Base-by-base conservation (phyloP, 1,140 invertebrate genomes). In the Copidosoma floridanum region DNA sequence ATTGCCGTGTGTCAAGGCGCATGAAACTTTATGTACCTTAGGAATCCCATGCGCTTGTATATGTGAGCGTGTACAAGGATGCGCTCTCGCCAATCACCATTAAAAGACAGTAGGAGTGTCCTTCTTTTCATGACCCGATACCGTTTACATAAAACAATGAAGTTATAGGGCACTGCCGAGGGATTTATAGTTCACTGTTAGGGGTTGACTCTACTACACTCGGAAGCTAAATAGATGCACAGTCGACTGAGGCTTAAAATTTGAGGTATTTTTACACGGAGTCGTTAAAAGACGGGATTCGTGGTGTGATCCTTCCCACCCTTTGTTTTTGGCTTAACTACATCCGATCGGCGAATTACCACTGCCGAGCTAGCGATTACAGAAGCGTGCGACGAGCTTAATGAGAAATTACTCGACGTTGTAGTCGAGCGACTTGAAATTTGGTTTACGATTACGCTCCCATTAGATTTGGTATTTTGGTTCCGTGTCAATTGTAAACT, bases 291-390 rank as follows among this genome's bases (percentile, higher is more conserved):
- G 64, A 16, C 53, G 68, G 68, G 68, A 59, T 50, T 58, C 64
- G 59, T 44, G 35, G 11, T 8, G 40, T 50, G 68, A 68, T 71
- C 69, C 70, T 69, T 71, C 67, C 65, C 58, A n/a, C 18, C 23
- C 7, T n/a, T 16, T 38, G 57, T 53, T 24, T 27, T 48, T 11
- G 35, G 64, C 67, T 65, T 71, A 71, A 71, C 71, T 71, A 69
- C 69, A 68, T 68, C 68, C 67, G 69, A 71, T 71, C 66, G 68
- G 27, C 68, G 68, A 69, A 69, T 69, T 70, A 69, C 32, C 51
- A 18, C 16, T 24, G 57, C 8, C 40, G 11, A 35, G 21, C 32
- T 29, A 21, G 38, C 67, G 65, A 54, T 47, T 43, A 40, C 46
- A 61, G 50, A 57, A 65, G 65, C 68, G 29, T 12, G 64, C 64